Conservation (phyloP, 1,140 invertebrate genomes). For the Drosophila kurseongensis region DNA sequence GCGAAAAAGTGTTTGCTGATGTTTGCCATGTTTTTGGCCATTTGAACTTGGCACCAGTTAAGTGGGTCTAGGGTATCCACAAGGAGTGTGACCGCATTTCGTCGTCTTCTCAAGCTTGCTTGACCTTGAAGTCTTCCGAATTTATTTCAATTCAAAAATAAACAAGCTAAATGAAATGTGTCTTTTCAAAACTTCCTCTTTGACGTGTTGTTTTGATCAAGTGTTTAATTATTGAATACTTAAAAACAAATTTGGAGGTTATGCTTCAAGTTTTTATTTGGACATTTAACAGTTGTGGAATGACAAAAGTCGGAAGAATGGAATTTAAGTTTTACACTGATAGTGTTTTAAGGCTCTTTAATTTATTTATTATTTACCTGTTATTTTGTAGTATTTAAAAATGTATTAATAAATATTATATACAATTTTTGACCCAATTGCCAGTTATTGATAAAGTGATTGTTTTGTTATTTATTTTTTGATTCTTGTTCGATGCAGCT, state of each 20-base stretch:
- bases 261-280: no score
- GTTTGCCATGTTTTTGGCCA: conserved; percentile 25
- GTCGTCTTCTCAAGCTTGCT: neutral
- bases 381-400: no score
- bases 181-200: conserved; percentile 5
- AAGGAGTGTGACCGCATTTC: conserved; percentile 24
- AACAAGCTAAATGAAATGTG: conserved; percentile 11
- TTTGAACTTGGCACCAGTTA: conserved; percentile 37
- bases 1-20: conserved; percentile 33
- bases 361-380: no score
- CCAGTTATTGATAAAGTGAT: neutral
- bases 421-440: no score
- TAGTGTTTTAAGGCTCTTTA: no score
- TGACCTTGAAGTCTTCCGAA: conserved; percentile 18
- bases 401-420: no score
- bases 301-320: no score
- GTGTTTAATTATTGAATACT: neutral
- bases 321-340: no score
- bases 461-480: neutral
- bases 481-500: neutral
- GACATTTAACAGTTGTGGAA: no score
- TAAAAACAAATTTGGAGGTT: no score
- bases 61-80: conserved; percentile 31
- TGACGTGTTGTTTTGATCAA: neutral
- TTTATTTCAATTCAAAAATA: conserved; percentile 25